These are phyloP conservation scores for Micromussa lordhowensis DNA, from an alignment of 92 coral and sea anemone genomes.

Conservation along the genomic window DNA sequence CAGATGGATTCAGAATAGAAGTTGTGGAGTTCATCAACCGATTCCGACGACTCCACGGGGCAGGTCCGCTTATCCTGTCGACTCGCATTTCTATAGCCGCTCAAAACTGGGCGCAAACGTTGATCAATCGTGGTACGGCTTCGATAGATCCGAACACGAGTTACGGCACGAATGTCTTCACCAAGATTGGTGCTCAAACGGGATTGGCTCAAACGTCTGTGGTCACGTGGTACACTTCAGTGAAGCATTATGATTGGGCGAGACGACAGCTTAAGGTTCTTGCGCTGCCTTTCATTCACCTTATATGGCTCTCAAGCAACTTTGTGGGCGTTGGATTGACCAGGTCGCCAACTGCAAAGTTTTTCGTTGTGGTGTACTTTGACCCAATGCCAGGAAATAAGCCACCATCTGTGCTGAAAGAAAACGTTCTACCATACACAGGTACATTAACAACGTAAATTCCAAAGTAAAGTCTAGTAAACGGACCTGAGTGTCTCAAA, in stretches of 20 bases:
- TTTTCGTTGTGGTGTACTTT: constrained; percentile 69
- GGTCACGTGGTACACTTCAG: constrained; percentile 69
- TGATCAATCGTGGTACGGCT: constrained; percentile 59
- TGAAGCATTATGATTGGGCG: constrained; percentile 84
- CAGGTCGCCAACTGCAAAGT: constrained; percentile 70
- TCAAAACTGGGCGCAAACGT: constrained; percentile 66
- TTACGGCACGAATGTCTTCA: constrained; percentile 71
- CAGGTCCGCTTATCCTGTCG: constrained; percentile 72
- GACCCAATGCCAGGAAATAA: constrained; percentile 62
- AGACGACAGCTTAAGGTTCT: constrained; percentile 55
- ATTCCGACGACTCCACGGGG: constrained; percentile 76
- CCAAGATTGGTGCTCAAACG: constrained; percentile 44
- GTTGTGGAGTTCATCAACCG: constrained; percentile 75
- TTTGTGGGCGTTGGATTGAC: constrained; percentile 76
- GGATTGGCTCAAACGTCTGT: constrained; percentile 69
- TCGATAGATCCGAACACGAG: constrained; percentile 70
- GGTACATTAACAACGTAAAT: constrained; percentile 29
- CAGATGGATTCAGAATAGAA: constrained; percentile 63
- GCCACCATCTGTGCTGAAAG: constrained; percentile 43
- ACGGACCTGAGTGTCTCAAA: not conserved
- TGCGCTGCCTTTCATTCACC: constrained; percentile 67
- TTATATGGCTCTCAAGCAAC: constrained; percentile 68
- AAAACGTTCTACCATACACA: constrained; percentile 77
- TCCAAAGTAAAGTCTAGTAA: not conserved
- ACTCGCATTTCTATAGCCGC: constrained; percentile 64